Percentiles rank a stretch among this genome's conserved stretches.
Evolutionary conservation across 2,888 invertebrate species (phyloP).

Genomic region (Xiphydria camelus): DNA sequence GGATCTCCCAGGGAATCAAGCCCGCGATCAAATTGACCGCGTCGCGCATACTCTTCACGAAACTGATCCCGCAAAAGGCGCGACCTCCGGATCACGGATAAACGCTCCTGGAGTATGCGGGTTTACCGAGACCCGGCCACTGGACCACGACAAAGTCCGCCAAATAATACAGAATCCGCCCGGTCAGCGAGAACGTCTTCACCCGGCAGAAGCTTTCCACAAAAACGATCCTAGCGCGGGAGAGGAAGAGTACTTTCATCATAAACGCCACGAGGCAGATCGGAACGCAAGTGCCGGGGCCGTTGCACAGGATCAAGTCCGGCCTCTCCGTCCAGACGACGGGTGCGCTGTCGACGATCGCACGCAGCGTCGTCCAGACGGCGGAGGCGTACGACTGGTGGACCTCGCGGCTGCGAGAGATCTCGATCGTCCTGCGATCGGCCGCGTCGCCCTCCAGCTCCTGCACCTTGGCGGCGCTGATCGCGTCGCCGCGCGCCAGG

Average conservation of each 20-base stretch:
- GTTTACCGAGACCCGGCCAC: conserved; percentile 75
- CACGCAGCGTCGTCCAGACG: conserved; percentile 75
- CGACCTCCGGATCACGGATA: conserved; percentile 27
- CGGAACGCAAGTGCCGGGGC: conserved; percentile 96
- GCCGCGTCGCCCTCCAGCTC: conserved; percentile 57
- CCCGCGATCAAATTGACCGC: conserved; percentile 15
- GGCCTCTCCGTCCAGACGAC: conserved; percentile 73
- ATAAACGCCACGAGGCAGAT: conserved; percentile 80
- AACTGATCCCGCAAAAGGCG: too few species aligned
- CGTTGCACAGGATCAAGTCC: conserved; percentile 86
- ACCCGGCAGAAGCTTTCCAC: conserved; percentile 96
- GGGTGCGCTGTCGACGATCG: conserved; percentile 71
- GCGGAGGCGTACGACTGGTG: conserved; percentile 83
- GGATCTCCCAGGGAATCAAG: conserved; percentile 36
- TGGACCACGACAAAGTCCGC: conserved; percentile 90
- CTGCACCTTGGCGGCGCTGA: conserved; percentile 72
- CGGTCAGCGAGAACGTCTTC: conserved; percentile 83
- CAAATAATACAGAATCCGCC: conserved; percentile 80
- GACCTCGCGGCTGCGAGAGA: conserved; percentile 86
- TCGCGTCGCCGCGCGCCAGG: conserved; percentile 75
- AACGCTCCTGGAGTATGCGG: conserved; percentile 31
- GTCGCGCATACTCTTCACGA: too few species aligned
- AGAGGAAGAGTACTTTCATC: conserved; percentile 69
- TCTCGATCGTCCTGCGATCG: conserved; percentile 62
- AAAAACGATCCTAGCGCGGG: conserved; percentile 78